Base-by-base conservation (phyloP, 2,888 invertebrate genomes). In the Drosophila atroscutellata region DNA sequence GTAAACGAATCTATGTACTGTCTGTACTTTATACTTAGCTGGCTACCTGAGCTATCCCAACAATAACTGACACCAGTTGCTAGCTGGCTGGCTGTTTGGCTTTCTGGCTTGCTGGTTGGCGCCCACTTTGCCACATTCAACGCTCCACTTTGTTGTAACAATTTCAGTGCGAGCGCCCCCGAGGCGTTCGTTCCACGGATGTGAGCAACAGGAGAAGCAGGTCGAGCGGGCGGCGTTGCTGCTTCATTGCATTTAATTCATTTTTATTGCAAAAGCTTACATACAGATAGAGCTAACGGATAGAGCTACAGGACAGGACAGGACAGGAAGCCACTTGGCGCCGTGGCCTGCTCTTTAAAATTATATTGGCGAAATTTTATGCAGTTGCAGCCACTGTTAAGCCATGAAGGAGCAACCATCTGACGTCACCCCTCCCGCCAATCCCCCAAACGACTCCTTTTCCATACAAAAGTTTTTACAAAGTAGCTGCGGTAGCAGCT, bases 181-280 rank as follows among this genome's bases (percentile, higher is more conserved):
- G 62, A 80, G 69, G 89, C 82, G 65, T 57, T 66, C 63, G 68
- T 15, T 39, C 34, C 57, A 32, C 20, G 60, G 57, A 52, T 60
- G 76, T 69, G 73, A 59, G 77, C 75, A 68, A 81, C 39, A 55
- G 57, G 71, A 62, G 28, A 26, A 30, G 39, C 54, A 63, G 55
- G 75, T 58, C 42, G 77, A 67, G 77, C 64, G 50, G 37, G 30
- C 42, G 56, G 34, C 49, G 61, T 66, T 78, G 75, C 83, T 78
- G 81, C 86, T 87, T 90, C 90, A 87, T 90, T 90, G 86, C 90
- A 87, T 87, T 87, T 87, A 87, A 87, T 87, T 87, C 86, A 87
- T 87, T 87, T 87, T 87, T 87, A 87, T 90, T 90, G 87, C 89
- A 80, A 78, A 89, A 85, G 90, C 85, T 86, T 78, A 86, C 85